Percentiles rank a stretch among this genome's conserved stretches.
Conservation (phyloP, 2,888 invertebrate genomes). For the Neoitamus cyanurus region DNA sequence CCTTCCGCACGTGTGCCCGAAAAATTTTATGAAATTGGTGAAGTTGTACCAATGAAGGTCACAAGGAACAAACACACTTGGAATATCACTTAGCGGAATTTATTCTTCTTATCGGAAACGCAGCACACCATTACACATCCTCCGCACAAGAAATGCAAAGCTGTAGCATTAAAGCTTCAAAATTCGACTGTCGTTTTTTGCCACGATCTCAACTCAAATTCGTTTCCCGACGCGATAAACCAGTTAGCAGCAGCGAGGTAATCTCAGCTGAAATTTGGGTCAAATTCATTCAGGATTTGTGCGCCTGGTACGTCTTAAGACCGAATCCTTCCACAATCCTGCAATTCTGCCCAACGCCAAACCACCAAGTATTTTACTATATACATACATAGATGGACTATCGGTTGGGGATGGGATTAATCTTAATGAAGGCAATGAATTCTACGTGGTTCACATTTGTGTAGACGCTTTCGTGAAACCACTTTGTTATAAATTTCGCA, state of each 20-base stretch:
- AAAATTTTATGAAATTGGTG: neutral
- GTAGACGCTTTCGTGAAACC: too few species aligned
- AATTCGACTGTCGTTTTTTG: neutral
- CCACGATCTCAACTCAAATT: neutral
- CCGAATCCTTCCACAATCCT: neutral
- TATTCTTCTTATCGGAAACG: neutral
- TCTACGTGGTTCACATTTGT: too few species aligned
- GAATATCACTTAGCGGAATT: neutral
- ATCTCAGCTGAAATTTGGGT: neutral
- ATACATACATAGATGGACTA: neutral
- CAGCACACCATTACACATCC: neutral
- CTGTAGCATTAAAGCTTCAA: neutral
- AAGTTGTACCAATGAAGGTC: neutral
- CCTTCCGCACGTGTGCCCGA: neutral
- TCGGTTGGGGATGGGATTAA: neutral
- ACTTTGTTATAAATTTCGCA: too few species aligned
- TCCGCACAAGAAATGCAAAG: neutral
- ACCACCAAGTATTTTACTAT: neutral
- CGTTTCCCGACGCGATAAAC: neutral
- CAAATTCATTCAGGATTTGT: neutral
- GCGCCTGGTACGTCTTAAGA: neutral
- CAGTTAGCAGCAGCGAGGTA: neutral
- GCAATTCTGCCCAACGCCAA: too few species aligned
- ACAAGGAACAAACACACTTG: neutral
- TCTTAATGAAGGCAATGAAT: neutral